Conservation (phyloP, 2,113 vertebrate species). For the Platanista minor region DNA sequence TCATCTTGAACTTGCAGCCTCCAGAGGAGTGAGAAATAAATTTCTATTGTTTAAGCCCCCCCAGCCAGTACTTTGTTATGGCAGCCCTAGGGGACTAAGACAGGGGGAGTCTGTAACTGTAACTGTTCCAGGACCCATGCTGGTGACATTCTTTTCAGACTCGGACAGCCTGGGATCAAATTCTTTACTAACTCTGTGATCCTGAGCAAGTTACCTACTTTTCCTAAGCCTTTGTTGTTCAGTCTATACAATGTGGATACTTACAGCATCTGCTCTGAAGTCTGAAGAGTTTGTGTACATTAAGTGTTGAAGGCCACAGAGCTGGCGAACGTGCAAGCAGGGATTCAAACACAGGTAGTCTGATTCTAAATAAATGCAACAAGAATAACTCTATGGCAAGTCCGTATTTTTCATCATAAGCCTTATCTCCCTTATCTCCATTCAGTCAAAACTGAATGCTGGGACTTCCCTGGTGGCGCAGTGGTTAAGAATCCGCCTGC, state of each 20-base stretch:
- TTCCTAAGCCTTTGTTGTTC: neutral
- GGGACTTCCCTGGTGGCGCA: too few species aligned
- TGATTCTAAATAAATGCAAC: neutral
- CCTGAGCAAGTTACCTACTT: neutral
- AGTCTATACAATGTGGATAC: neutral
- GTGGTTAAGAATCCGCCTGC: too few species aligned
- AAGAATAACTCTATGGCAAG: neutral
- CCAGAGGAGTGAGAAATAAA: neutral
- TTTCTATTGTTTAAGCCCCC: rapidly evolving
- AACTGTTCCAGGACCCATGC: neutral
- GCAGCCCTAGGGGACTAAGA: neutral
- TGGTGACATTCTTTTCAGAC: neutral
- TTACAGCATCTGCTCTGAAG: rapidly evolving
- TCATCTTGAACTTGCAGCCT: neutral
- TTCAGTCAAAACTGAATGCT: neutral
- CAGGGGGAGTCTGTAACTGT: neutral
- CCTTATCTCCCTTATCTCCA: neutral
- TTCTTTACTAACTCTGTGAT: neutral
- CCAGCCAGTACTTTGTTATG: neutral
- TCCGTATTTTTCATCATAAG: neutral
- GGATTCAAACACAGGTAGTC: neutral
- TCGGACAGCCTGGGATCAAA: neutral
- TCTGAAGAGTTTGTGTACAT: too few species aligned
- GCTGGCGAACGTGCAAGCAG: rapidly evolving
- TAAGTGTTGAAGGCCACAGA: neutral